Evolutionary conservation across 2,797 vertebrate genomes (phyloP).

Genomic region (Atherinosoma microstoma): DNA sequence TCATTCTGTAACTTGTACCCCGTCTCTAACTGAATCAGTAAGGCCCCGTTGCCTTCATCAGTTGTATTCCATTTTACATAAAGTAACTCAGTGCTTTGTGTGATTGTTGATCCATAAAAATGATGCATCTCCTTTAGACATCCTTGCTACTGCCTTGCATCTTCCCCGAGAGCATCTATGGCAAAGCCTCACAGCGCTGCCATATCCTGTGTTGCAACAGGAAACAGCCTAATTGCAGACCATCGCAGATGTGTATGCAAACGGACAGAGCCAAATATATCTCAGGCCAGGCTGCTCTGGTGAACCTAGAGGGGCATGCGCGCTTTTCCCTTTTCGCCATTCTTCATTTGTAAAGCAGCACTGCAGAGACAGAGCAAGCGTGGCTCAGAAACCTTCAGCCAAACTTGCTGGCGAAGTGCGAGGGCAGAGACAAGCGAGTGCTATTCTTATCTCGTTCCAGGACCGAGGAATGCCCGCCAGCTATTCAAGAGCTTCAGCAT

Average conservation of each 20-base stretch:
- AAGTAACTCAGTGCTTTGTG: constrained; percentile 2
- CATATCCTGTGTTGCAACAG: constrained; percentile 75
- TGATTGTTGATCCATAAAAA: constrained; percentile 42
- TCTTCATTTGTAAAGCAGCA: constrained; percentile 30
- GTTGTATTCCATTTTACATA: not conserved
- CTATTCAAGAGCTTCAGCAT: constrained; percentile 56
- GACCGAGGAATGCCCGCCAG: constrained; percentile 51
- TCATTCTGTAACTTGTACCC: not conserved
- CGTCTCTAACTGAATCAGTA: not conserved
- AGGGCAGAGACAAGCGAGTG: constrained; percentile 42
- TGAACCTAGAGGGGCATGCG: constrained; percentile 45
- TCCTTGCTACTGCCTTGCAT: constrained; percentile 16
- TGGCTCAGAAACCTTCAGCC: constrained; percentile 41
- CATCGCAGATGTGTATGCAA: constrained; percentile 71
- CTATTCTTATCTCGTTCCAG: constrained; percentile 63
- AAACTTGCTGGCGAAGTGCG: constrained; percentile 34
- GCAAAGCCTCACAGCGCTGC: constrained; percentile 44
- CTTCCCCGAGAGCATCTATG: constrained; percentile 31
- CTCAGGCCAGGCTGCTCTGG: constrained; percentile 49
- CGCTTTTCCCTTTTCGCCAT: constrained; percentile 30
- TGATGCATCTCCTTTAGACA: constrained; percentile 27
- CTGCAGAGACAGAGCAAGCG: constrained; percentile 36
- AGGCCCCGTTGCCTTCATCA: not conserved
- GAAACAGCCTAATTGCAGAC: constrained; percentile 80
- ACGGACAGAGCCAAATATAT: constrained; percentile 74